phyloP scores from a whole-genome alignment of 1,140 invertebrate species.

The Camponotus floridanus region DNA sequence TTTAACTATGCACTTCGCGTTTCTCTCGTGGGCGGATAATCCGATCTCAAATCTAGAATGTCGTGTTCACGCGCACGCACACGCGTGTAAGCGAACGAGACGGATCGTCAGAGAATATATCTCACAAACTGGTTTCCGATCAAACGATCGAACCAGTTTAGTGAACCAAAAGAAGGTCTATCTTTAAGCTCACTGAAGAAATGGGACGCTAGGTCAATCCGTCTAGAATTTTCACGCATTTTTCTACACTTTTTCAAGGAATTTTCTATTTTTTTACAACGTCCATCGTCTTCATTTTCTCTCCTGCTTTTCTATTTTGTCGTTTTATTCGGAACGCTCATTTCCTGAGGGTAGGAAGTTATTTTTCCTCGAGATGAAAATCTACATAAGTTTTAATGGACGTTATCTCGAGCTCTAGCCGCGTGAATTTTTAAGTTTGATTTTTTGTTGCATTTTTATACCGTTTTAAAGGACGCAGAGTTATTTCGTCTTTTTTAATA shows the following conservation, averaged over 20 bases:
- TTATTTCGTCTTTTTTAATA: background rate
- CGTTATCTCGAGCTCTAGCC: constrained; percentile 23
- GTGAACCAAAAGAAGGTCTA: constrained; percentile 59
- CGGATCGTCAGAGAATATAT: constrained; percentile 53
- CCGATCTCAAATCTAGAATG: constrained; percentile 70
- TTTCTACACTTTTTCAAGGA: background rate
- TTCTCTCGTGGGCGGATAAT: constrained; percentile 60
- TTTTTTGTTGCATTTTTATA: background rate
- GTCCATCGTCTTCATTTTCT: background rate
- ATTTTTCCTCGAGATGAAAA: constrained; percentile 36
- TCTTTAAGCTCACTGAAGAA: constrained; percentile 55
- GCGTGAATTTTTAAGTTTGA: constrained; percentile 38
- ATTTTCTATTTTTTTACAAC: constrained; percentile 8
- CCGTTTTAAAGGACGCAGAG: background rate
- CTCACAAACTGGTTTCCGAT: constrained; percentile 71
- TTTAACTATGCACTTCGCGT: constrained; percentile 49
- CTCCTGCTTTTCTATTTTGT: constrained; percentile 1
- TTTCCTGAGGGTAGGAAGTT: constrained; percentile 35
- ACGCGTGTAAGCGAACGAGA: constrained; percentile 61
- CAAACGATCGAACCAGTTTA: constrained; percentile 72
- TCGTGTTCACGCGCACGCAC: constrained; percentile 49
- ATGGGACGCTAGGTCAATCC: constrained; percentile 62
- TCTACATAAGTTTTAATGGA: constrained; percentile 39
- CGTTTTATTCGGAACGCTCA: background rate
- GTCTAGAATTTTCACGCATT: constrained; percentile 47